phyloP scores from a whole-genome alignment of 2,888 invertebrate species.

The Lucinisca nassula region DNA sequence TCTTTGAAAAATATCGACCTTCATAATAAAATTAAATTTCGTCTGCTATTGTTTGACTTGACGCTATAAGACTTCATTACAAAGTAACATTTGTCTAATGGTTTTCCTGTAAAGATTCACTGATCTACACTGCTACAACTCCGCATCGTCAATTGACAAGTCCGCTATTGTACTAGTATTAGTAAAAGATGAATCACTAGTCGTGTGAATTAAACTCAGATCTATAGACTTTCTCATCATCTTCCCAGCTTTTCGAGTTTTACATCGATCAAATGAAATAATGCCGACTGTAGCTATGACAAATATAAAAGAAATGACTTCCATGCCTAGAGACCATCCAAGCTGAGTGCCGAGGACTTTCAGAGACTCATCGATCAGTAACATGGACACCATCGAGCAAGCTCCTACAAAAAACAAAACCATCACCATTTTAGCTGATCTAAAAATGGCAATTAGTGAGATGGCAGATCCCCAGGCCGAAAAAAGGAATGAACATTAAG shows the following conservation, averaged over 20 bases:
- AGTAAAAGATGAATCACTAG: background rate
- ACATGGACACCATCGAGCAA: constrained; percentile 47
- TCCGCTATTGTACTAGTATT: constrained; percentile 20
- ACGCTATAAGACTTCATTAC: no score
- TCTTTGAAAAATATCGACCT: no score
- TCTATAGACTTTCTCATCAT: constrained; percentile 59
- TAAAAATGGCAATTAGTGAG: no score
- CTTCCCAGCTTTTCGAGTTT: constrained; percentile 42
- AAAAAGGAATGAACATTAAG: no score
- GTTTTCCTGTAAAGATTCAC: no score
- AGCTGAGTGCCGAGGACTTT: constrained; percentile 34
- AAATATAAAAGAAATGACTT: constrained; percentile 53
- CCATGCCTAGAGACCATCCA: constrained; percentile 65
- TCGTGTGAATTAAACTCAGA: constrained; percentile 1
- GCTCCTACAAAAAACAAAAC: constrained; percentile 60
- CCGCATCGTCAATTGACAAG: constrained; percentile 3
- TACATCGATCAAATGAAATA: constrained; percentile 45
- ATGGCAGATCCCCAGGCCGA: no score
- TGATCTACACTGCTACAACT: background rate
- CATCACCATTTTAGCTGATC: background rate
- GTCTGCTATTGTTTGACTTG: no score
- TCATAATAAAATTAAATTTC: no score
- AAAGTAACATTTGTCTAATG: no score
- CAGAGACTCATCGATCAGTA: constrained; percentile 45
- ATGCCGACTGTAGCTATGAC: constrained; percentile 40